phyloP scores from a whole-genome alignment of 2,888 invertebrate species.

The Eilema sororculum region DNA sequence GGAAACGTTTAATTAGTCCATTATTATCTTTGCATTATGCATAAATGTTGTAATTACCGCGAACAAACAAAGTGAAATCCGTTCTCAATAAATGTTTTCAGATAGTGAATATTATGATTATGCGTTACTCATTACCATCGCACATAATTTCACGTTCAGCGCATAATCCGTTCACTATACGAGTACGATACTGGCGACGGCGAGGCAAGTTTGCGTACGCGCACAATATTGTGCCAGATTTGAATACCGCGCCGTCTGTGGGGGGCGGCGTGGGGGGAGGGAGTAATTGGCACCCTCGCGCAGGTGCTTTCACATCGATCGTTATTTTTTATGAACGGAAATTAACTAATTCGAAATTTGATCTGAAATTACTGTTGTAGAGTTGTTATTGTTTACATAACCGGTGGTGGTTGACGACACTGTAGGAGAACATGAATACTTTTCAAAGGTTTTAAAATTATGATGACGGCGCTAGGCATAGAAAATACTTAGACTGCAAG shows the following conservation, averaged over 20 bases:
- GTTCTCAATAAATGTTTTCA: conserved; percentile 28
- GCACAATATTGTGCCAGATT: conserved; percentile 20
- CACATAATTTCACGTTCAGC: conserved; percentile 28
- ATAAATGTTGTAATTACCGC: not conserved
- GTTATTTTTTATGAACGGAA: conserved; percentile 23
- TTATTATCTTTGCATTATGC: not conserved
- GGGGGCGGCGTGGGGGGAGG: not conserved
- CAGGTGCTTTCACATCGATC: conserved; percentile 24
- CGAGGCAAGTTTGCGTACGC: conserved; percentile 15
- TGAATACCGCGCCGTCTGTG: conserved; percentile 21
- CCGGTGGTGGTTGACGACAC: not conserved
- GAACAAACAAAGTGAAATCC: conserved; percentile 22
- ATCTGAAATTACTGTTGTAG: conserved; percentile 16
- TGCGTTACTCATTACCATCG: conserved; percentile 39
- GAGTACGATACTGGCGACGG: too few species aligned
- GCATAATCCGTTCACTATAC: conserved; percentile 34
- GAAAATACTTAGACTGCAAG: too few species aligned
- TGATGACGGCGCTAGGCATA: too few species aligned
- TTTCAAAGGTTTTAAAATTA: not conserved
- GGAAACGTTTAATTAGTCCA: not conserved
- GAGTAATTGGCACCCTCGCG: conserved; percentile 22
- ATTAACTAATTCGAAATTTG: conserved; percentile 25
- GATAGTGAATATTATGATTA: conserved; percentile 19
- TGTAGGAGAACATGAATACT: not conserved
- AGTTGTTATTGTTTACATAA: conserved; percentile 36